Conservation (phyloP, 2,113 vertebrate species). For the Ovis canadensis region DNA sequence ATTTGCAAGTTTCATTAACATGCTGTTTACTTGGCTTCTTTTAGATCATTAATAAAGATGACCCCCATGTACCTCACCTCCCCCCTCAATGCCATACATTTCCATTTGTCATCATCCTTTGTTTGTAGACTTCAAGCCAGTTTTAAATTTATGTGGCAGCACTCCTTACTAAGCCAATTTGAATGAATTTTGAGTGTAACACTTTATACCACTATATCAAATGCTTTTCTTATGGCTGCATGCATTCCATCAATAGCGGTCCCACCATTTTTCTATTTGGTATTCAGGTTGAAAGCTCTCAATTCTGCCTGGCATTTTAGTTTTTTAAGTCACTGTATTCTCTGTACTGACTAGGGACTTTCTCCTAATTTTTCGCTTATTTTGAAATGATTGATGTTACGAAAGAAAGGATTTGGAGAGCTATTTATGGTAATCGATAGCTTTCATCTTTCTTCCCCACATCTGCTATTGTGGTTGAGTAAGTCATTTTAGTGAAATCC, state of each 20-base stretch:
- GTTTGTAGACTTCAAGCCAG: constrained; percentile 65
- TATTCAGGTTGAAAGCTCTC: constrained; percentile 67
- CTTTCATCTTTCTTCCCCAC: constrained; percentile 53
- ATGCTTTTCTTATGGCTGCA: constrained; percentile 64
- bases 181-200: constrained; percentile 74
- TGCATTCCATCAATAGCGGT: constrained; percentile 28
- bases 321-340: constrained; percentile 66
- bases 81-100: constrained; percentile 43
- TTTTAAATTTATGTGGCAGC: constrained; percentile 74
- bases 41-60: constrained; percentile 75
- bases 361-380: constrained; percentile 68
- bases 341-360: constrained; percentile 55
- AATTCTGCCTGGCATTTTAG: constrained; percentile 65
- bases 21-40: constrained; percentile 68
- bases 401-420: constrained; percentile 62
- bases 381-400: constrained; percentile 66
- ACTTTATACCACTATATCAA: constrained; percentile 69
- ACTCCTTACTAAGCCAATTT: constrained; percentile 71
- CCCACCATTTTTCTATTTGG: constrained; percentile 42
- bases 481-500: constrained; percentile 57
- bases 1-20: constrained; percentile 75
- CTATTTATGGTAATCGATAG: constrained; percentile 62
- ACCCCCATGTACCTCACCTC: constrained; percentile 38
- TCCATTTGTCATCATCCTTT: constrained; percentile 63
- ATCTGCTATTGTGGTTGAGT: constrained; percentile 46